These are phyloP conservation scores for Cyclura pinguis DNA, from an alignment of 2,797 vertebrate genomes.

Conservation along the genomic window DNA sequence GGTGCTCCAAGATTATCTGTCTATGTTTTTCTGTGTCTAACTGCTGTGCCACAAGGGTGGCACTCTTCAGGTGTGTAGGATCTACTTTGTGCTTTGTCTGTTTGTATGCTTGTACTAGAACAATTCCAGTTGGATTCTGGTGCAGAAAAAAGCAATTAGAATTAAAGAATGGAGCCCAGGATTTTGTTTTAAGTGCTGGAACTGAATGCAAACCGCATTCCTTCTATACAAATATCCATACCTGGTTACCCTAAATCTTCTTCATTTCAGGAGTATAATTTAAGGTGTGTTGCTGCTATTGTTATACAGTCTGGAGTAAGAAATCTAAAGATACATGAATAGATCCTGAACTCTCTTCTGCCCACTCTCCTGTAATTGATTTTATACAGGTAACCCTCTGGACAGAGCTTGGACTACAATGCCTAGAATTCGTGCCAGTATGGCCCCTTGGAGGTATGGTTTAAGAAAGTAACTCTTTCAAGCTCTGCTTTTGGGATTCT, in stretches of 20 bases:
- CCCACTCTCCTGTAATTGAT: background rate
- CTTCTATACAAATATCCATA: background rate
- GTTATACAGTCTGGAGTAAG: background rate
- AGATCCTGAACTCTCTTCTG: background rate
- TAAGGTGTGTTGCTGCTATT: background rate
- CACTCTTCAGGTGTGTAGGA: background rate
- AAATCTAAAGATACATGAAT: background rate
- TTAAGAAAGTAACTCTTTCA: too few relatives aligned
- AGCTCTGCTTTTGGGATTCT: background rate
- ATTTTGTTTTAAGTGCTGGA: background rate
- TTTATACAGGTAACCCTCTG: background rate
- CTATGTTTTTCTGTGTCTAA: background rate
- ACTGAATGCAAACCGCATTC: background rate
- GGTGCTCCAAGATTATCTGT: background rate
- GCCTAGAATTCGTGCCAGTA: too few relatives aligned
- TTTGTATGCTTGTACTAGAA: background rate
- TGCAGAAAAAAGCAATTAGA: background rate
- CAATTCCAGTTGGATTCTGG: background rate
- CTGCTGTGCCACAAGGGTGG: background rate
- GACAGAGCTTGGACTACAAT: too few relatives aligned
- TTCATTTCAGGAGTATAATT: background rate
- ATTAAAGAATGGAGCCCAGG: background rate
- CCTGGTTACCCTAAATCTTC: background rate
- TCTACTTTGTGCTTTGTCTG: background rate
- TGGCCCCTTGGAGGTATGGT: too few relatives aligned